Evolutionary conservation across 2,888 invertebrate genomes (phyloP).

Genomic region (Protophormia terraenovae): DNA sequence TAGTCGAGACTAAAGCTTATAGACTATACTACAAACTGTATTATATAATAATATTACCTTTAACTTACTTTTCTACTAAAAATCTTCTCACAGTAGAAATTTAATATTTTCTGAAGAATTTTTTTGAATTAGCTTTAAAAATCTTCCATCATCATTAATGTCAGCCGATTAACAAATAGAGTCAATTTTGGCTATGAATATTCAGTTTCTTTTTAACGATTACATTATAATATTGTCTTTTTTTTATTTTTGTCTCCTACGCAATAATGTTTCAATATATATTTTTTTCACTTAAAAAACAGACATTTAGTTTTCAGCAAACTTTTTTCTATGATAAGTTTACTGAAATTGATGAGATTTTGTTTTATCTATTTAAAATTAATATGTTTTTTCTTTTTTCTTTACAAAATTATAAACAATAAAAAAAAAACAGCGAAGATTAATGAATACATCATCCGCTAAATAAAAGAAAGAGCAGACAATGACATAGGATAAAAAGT

Average conservation of each 20-base stretch:
- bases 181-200: background rate
- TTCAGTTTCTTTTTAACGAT: background rate
- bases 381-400: background rate
- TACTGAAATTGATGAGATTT: slow-evolving; percentile 57
- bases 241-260: background rate
- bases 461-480: background rate
- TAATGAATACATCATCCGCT: slow-evolving; percentile 47
- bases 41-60: too few species aligned
- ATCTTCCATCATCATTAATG: slow-evolving; percentile 50
- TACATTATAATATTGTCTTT: too few species aligned
- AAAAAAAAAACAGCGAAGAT: slow-evolving; percentile 11
- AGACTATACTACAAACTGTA: too few species aligned
- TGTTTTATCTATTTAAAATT: slow-evolving; percentile 10
- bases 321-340: background rate
- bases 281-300: background rate
- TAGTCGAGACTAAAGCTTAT: too few species aligned
- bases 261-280: background rate
- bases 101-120: too few species aligned
- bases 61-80: background rate
- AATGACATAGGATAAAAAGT: slow-evolving; percentile 14
- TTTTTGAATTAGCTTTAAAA: background rate
- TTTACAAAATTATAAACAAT: background rate
- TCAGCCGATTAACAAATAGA: slow-evolving; percentile 41
- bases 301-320: slow-evolving; percentile 12
- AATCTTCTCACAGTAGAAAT: too few species aligned